Percentiles rank a stretch among this genome's conserved stretches.
phyloP scores from a whole-genome alignment of 2,797 vertebrate species.

The Pogonophryne albipinna region DNA sequence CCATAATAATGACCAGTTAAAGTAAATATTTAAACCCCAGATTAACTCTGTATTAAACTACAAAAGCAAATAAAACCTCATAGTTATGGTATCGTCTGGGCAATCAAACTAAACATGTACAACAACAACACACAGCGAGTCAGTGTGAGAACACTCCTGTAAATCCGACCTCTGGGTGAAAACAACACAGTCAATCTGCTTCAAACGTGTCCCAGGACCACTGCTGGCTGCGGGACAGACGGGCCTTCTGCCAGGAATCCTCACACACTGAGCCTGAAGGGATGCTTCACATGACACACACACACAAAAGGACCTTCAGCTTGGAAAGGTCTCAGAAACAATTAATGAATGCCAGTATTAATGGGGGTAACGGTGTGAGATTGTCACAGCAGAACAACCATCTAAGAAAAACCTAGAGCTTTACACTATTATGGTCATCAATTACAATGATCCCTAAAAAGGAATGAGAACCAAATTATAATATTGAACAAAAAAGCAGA shows the following conservation, averaged over 20 bases:
- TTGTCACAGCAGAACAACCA: too few relatives aligned
- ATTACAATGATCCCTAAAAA: too few relatives aligned
- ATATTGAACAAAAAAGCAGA: too few relatives aligned
- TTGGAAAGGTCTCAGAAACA: neutral
- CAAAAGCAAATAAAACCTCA: neutral
- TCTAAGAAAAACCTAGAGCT: too few relatives aligned
- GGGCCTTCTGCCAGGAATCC: conserved; percentile 18
- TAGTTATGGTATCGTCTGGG: neutral
- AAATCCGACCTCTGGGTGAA: neutral
- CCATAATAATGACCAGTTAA: neutral
- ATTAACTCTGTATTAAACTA: neutral
- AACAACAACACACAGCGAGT: conserved; percentile 1
- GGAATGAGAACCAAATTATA: too few relatives aligned
- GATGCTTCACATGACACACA: conserved; percentile 44
- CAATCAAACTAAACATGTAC: neutral
- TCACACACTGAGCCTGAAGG: conserved; percentile 21
- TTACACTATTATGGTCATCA: too few relatives aligned
- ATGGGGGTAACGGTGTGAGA: too few relatives aligned
- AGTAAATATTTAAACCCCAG: neutral
- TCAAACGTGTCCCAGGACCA: conserved; percentile 14
- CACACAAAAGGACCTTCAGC: conserved; percentile 8
- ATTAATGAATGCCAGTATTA: neutral
- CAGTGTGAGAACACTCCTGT: conserved; percentile 11
- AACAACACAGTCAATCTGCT: conserved; percentile 10
- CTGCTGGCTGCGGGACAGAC: neutral